Base-by-base conservation (phyloP, 2,797 vertebrate genomes). In the Anguilla marmorata region DNA sequence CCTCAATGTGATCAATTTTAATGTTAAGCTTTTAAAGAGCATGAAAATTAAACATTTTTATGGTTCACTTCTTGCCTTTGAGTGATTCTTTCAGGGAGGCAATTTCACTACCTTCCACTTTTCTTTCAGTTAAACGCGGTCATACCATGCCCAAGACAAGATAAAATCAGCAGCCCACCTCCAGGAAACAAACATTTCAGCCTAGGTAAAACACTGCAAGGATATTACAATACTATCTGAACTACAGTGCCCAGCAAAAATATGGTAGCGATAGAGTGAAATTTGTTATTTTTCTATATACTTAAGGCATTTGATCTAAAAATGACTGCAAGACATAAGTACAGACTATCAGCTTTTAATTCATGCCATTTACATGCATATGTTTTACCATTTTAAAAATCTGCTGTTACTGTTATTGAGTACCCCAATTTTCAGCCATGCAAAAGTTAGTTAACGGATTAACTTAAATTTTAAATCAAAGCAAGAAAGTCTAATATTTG, bases 31-130 rank as follows among this genome's bases (percentile, higher is more conserved):
- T 79, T 82, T 27, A 48, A 48, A 50, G 2, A n/a, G 79, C 21
- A 82, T 82, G 79, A 19, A n/a, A 50, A 21, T 33, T 24, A 41
- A 80, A 45, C n/a, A 50, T 48, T 16, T 50, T 82, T n/a, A 48
- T 82, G 24, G 79, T 82, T 82, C 79, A 69, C 63, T 69, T 30
- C 66, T 27, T 12, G 69, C 69, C 69, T 74, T 74, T 12, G n/a
- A 79, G 16, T 41, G 14, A 79, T 41, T 79, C 33, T 79, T 41
- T 76, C 30, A 37, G 33, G 30, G 11, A 37, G 8, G 12, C 12
- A 3, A 30, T 37, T 45, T 79, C 7, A 79, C 33, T 50, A 82
- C 79, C 45, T 82, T 50, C 9, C 45, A 50, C 27, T 74, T 37
- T 74, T 30, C 30, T 74, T 48, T n/a, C 21, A 48, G 41, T 33